Percentiles rank a stretch among this genome's conserved stretches.
Evolutionary conservation across 2,113 vertebrate species (phyloP).

Genomic region (Psittacula cyanocephala): DNA sequence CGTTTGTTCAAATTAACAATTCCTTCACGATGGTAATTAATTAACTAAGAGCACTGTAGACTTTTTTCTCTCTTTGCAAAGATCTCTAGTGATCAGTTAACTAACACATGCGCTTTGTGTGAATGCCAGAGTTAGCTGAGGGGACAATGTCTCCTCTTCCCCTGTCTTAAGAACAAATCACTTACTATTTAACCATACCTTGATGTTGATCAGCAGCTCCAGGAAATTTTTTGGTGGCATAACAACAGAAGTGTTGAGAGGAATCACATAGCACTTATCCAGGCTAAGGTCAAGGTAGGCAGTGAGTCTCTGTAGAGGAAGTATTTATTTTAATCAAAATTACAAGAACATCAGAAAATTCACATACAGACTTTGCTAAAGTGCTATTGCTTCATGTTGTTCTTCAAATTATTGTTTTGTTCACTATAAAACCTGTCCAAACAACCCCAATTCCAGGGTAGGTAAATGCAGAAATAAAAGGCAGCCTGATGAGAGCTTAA

Average conservation of each 20-base stretch:
- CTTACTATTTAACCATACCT: constrained; percentile 75
- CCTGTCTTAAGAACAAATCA: background rate
- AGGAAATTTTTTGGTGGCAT: constrained; percentile 92
- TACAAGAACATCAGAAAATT: background rate
- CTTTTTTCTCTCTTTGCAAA: background rate
- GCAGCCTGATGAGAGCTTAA: background rate
- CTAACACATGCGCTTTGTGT: background rate
- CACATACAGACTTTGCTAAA: background rate
- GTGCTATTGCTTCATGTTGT: background rate
- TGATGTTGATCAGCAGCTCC: constrained; percentile 92
- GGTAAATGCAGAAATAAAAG: background rate
- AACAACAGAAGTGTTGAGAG: constrained; percentile 94
- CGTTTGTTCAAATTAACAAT: background rate
- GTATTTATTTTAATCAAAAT: background rate
- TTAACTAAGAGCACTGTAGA: background rate
- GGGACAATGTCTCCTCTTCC: background rate
- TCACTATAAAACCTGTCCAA: background rate
- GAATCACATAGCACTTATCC: constrained; percentile 96
- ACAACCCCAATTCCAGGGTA: background rate
- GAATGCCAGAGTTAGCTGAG: background rate
- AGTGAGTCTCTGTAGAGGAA: constrained; percentile 84
- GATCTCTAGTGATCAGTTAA: background rate
- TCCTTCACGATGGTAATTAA: background rate
- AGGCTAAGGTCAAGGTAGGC: constrained; percentile 94
- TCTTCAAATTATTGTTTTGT: background rate